A percentile compares a stretch with the other conserved stretches of the same genome.
Evolutionary conservation across 1,140 invertebrate species (phyloP).

Genomic region (Ditylenchus dipsaci): DNA sequence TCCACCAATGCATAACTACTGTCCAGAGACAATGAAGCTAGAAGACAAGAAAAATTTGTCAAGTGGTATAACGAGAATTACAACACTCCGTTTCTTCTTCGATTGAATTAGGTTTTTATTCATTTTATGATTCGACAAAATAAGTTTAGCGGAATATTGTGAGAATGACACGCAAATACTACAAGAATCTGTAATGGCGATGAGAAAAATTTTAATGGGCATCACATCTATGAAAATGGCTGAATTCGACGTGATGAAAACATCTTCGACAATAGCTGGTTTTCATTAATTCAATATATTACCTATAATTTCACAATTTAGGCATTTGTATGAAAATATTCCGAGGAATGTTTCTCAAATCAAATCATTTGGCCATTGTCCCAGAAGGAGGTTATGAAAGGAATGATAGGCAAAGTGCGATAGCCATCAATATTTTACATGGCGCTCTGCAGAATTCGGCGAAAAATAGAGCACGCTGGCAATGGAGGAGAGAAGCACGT

Average conservation of each 20-base stretch:
- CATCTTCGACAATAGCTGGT: no score
- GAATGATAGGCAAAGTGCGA: not conserved
- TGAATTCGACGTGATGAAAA: no score
- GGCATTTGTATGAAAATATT: not conserved
- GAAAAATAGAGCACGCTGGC: not conserved
- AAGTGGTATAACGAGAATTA: constrained; percentile 1
- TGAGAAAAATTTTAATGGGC: no score
- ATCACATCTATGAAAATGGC: no score
- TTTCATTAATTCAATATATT: no score
- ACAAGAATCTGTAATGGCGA: no score
- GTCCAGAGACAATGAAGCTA: not conserved
- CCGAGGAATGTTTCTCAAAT: not conserved
- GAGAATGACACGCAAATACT: no score
- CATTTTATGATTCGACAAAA: no score
- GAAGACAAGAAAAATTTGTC: not conserved
- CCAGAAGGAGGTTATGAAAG: not conserved
- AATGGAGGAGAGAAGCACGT: not conserved
- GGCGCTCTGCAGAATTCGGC: not conserved
- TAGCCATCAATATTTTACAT: not conserved
- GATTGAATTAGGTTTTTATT: no score
- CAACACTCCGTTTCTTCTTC: not conserved
- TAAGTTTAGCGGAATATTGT: no score
- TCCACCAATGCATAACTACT: not conserved
- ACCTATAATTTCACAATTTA: no score
- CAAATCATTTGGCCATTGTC: not conserved